Percentiles rank a stretch among this genome's conserved stretches.
These are phyloP conservation scores for Pyrochroa serraticornis DNA, from an alignment of 2,888 invertebrate species.

Conservation along the genomic window DNA sequence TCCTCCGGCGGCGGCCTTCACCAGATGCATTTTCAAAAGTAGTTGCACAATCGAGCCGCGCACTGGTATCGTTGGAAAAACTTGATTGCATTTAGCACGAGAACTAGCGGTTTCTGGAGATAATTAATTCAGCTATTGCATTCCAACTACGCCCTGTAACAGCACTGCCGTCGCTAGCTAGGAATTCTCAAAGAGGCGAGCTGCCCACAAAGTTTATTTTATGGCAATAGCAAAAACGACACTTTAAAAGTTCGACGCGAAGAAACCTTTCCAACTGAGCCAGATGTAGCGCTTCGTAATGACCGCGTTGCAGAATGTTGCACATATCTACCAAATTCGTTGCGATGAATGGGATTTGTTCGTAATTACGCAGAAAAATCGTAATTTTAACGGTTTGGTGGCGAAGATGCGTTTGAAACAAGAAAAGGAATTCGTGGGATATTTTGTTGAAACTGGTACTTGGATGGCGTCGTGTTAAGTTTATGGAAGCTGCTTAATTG, in stretches of 20 bases:
- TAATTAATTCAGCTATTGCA: slow-evolving; percentile 12
- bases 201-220: background rate
- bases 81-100: slow-evolving; percentile 23
- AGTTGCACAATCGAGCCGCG: slow-evolving; percentile 12
- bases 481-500: no score
- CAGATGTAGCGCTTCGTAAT: background rate
- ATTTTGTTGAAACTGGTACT: no score
- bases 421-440: no score
- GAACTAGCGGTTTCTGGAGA: slow-evolving; percentile 14
- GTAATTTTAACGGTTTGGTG: no score
- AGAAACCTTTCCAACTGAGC: background rate
- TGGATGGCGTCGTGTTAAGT: no score
- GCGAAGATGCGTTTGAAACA: no score
- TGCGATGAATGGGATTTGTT: no score
- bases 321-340: no score
- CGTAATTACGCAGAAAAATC: no score
- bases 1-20: slow-evolving; percentile 7
- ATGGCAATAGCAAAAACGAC: background rate
- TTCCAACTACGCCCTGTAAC: slow-evolving; percentile 16
- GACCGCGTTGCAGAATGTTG: background rate
- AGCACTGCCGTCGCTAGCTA: background rate
- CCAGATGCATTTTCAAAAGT: slow-evolving; percentile 14
- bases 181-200: background rate
- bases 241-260: background rate
- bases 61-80: slow-evolving; percentile 12